A percentile compares a stretch with the other conserved stretches of the same genome.
These are phyloP conservation scores for Diaprepes abbreviatus DNA, from an alignment of 2,888 invertebrate species.

Conservation along the genomic window DNA sequence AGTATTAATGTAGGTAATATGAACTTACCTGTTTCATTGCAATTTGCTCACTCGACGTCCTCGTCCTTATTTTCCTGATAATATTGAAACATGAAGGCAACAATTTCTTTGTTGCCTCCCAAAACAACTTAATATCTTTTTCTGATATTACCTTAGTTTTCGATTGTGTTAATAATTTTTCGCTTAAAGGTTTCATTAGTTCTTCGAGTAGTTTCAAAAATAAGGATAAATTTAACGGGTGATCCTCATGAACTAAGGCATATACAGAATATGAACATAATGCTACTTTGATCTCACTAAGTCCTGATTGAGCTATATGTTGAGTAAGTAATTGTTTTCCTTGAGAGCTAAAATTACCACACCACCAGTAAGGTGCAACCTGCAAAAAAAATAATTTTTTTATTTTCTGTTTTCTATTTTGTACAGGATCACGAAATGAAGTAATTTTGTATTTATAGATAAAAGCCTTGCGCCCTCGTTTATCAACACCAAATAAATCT, in stretches of 20 bases:
- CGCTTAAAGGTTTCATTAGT: constrained; percentile 69
- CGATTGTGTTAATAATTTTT: constrained; percentile 49
- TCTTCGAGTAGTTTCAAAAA: constrained; percentile 82
- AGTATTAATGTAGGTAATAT: no score
- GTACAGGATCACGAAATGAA: no score
- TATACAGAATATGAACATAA: constrained; percentile 86
- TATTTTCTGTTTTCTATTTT: no score
- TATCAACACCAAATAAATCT: no score
- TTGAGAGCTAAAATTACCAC: constrained; percentile 84
- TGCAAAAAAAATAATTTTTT: constrained; percentile 55
- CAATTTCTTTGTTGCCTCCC: constrained; percentile 84
- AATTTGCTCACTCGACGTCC: constrained; percentile 79
- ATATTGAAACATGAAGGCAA: constrained; percentile 84
- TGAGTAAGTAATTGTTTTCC: constrained; percentile 91
- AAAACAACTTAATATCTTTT: constrained; percentile 80
- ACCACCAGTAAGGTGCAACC: constrained; percentile 85
- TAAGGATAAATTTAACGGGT: constrained; percentile 85
- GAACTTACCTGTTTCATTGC: constrained; percentile 73
- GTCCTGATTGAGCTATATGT: constrained; percentile 94
- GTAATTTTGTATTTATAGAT: no score
- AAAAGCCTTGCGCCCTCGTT: no score
- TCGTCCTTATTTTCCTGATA: constrained; percentile 82
- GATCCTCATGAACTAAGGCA: constrained; percentile 82
- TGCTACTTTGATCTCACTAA: constrained; percentile 77
- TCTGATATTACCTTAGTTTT: constrained; percentile 63